Evolutionary conservation across 2,113 vertebrate species (phyloP).

Genomic region (Corydoras maculifer): DNA sequence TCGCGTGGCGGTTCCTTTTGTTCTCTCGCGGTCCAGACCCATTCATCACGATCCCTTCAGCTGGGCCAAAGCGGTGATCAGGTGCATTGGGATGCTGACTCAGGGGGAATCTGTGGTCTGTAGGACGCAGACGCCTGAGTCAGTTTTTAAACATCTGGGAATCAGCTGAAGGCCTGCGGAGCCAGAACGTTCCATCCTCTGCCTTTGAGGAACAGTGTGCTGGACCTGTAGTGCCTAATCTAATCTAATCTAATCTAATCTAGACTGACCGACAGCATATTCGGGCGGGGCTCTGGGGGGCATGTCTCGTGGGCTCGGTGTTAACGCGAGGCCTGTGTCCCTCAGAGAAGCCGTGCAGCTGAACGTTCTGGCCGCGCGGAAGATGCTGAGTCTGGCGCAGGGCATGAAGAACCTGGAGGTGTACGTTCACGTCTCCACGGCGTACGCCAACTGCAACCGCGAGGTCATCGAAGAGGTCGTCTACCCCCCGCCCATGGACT

Average conservation of each 20-base stretch:
- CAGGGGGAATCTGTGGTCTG: too few species aligned
- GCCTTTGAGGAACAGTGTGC: too few species aligned
- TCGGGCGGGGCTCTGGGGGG: too few species aligned
- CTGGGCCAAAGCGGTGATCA: background rate
- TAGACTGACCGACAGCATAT: too few species aligned
- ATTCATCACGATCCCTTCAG: too few species aligned
- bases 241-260: too few species aligned
- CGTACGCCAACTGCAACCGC: conserved; percentile 91
- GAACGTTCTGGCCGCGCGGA: conserved; percentile 87
- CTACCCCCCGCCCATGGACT: conserved; percentile 89
- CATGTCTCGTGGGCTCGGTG: background rate
- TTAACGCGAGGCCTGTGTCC: background rate
- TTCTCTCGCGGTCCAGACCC: too few species aligned
- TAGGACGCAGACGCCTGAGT: background rate
- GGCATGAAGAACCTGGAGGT: conserved; percentile 87
- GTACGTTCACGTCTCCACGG: conserved; percentile 91
- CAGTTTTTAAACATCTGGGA: background rate
- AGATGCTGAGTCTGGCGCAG: conserved; percentile 81
- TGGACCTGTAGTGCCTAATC: too few species aligned
- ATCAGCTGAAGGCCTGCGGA: too few species aligned
- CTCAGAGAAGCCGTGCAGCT: conserved; percentile 88
- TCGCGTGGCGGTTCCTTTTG: too few species aligned
- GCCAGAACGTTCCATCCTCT: too few species aligned
- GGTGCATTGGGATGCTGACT: background rate
- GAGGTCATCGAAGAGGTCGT: conserved; percentile 88